Evolutionary conservation across 2,888 invertebrate genomes (phyloP), one percentile per base, ranked within the genome.

Genomic region (Panopea generosa): DNA sequence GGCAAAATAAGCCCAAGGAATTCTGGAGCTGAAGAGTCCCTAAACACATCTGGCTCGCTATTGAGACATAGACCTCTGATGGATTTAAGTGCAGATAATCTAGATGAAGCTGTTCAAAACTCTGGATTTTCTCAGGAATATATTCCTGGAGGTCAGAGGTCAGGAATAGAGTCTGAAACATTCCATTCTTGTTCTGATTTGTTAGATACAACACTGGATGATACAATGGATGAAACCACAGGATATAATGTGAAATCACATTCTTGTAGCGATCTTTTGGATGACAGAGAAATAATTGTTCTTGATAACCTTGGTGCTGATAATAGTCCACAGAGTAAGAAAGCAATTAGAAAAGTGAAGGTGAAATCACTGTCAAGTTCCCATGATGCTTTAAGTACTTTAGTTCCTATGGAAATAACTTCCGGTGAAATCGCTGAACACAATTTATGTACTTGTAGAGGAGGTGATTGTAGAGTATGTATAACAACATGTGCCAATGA

Each of bases 351-450:
- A 27, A 70, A 62, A 38, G 53, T 72, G 9, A 80, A 80, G 55
- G 80, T 80, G 2, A 80, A 80, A 50, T 80, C 80, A 29, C 53
- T 80, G 61, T 80, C 80, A 45, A 80, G 80, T 66, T 80, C 80
- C n/a, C 80, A 80, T 70, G 80, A 80, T 80, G 80, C 70, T 18
- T 24, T 80, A 16, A 72, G 57, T 50, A 45, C 22, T 43, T 56
- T 77, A 29, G 72, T 61, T 49, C 53, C 68, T 7, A 55, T 67
- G 45, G 71, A 68, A 55, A 62, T 20, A 33, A n/a, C n/a, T n/a
- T n/a, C n/a, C n/a, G n/a, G n/a, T n/a, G n/a, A n/a, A n/a, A n/a
- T n/a, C n/a, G n/a, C n/a, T n/a, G n/a, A n/a, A n/a, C n/a, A n/a
- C n/a, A n/a, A n/a, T n/a, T n/a, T n/a, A n/a, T n/a, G n/a, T n/a